Conservation (phyloP, 1,140 invertebrate species). For the Aporrectodea caliginosa region DNA sequence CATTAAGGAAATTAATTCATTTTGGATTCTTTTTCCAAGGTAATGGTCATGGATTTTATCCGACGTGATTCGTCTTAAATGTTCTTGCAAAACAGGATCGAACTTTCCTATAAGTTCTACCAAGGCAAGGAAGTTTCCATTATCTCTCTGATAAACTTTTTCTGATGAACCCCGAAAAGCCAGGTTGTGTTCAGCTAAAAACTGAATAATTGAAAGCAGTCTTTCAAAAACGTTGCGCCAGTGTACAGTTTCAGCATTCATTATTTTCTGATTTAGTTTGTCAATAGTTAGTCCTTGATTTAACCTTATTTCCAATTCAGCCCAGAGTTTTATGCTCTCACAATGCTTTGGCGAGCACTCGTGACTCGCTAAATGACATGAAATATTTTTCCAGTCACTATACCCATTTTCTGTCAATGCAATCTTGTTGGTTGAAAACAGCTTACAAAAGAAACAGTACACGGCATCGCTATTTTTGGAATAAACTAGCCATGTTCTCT, state of each 20-base stretch:
- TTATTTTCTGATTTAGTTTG: not conserved
- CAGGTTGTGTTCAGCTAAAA: slow-evolving; percentile 7
- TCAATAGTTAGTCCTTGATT: not conserved
- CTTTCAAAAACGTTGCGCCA: not conserved
- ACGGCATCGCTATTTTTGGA: not conserved
- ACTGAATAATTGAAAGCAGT: not conserved
- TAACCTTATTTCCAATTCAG: not conserved
- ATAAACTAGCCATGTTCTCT: not conserved
- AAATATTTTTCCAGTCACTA: not conserved
- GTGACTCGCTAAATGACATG: not conserved
- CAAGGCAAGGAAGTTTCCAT: slow-evolving; percentile 34
- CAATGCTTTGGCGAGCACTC: not conserved
- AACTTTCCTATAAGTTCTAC: slow-evolving; percentile 31
- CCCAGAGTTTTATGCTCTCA: not conserved
- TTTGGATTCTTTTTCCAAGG: slow-evolving; percentile 30
- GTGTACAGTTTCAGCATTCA: not conserved
- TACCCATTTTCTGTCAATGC: not conserved
- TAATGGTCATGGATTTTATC: slow-evolving; percentile 14
- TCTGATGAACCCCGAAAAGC: slow-evolving; percentile 6
- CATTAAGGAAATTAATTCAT: slow-evolving; percentile 32
- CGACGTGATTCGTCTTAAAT: slow-evolving; percentile 16
- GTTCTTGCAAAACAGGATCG: slow-evolving; percentile 31
- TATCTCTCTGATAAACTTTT: slow-evolving; percentile 5
- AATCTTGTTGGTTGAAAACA: not conserved
- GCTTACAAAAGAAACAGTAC: not conserved